Evolutionary conservation across 2,113 vertebrate species (phyloP).

Genomic region (Clarias macrocephalus): DNA sequence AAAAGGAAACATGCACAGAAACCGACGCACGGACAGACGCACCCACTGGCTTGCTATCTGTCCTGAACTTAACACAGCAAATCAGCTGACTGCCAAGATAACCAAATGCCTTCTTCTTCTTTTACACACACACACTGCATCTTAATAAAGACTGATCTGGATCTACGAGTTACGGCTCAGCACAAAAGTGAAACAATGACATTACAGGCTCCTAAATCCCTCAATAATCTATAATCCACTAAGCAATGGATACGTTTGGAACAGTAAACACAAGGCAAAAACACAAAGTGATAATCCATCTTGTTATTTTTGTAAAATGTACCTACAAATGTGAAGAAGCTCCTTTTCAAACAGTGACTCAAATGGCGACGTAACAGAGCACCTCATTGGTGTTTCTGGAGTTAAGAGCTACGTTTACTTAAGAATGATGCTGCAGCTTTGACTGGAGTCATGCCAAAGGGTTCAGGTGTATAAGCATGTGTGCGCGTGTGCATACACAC

Average conservation of each 20-base stretch:
- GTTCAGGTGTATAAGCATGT: conserved; percentile 23
- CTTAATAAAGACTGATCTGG: conserved; percentile 60
- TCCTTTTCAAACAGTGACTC: conserved; percentile 37
- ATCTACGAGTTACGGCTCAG: conserved; percentile 48
- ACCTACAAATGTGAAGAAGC: conserved; percentile 29
- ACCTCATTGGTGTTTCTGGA: background rate
- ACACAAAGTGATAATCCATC: background rate
- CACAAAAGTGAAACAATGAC: conserved; percentile 33
- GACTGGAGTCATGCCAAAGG: conserved; percentile 15
- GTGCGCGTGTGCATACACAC: background rate
- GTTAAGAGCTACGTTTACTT: conserved; percentile 40
- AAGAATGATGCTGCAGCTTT: conserved; percentile 35
- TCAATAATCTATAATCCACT: background rate
- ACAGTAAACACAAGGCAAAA: background rate
- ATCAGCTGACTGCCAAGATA: conserved; percentile 51
- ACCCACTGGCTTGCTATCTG: conserved; percentile 49
- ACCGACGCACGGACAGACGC: too few relatives aligned
- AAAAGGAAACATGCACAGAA: too few relatives aligned
- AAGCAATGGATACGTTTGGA: background rate
- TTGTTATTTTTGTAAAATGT: background rate
- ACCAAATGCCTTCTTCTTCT: conserved; percentile 65
- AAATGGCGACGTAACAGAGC: conserved; percentile 19
- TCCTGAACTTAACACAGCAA: conserved; percentile 53
- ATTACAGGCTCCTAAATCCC: background rate
- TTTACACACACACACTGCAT: conserved; percentile 58